Evolutionary conservation across 2,888 invertebrate species (phyloP).

Genomic region (Aleiodes alternator): DNA sequence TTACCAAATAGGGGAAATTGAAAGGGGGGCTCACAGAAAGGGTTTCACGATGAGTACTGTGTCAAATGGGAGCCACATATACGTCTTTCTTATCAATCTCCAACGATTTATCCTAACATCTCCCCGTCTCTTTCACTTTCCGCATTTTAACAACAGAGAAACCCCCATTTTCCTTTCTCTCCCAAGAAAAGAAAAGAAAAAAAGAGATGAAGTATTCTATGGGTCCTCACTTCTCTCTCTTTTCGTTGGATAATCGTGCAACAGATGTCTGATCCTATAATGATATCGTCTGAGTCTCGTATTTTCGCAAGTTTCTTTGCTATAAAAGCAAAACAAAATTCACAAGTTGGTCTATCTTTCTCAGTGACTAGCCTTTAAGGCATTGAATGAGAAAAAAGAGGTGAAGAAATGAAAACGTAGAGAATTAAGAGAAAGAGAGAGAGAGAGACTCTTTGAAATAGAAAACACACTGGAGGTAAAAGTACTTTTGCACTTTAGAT

Average conservation of each 20-base stretch:
- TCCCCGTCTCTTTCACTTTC: neutral
- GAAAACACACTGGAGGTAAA: constrained; percentile 35
- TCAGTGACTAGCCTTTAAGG: constrained; percentile 25
- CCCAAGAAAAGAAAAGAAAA: neutral
- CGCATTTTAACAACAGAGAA: constrained; percentile 15
- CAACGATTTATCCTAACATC: constrained; percentile 4
- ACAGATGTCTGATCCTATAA: constrained; percentile 35
- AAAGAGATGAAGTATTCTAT: neutral
- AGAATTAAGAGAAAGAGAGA: constrained; percentile 7
- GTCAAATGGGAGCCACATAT: constrained; percentile 23
- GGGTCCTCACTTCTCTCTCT: neutral
- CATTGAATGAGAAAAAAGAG: constrained; percentile 25
- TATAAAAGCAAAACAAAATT: constrained; percentile 17
- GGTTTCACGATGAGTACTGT: constrained; percentile 10
- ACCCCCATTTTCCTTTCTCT: constrained; percentile 15
- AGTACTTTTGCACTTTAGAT: constrained; percentile 46
- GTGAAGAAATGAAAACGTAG: constrained; percentile 21
- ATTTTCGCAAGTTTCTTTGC: constrained; percentile 15
- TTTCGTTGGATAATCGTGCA: constrained; percentile 21
- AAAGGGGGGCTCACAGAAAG: neutral
- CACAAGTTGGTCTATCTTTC: constrained; percentile 12
- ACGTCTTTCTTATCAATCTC: constrained; percentile 16
- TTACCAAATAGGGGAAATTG: constrained; percentile 25
- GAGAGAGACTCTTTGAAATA: neutral
- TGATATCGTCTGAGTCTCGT: constrained; percentile 23